Percentiles rank a stretch among this genome's conserved stretches.
These are phyloP conservation scores for Bembecia ichneumoniformis DNA, from an alignment of 2,888 invertebrate genomes.

Conservation along the genomic window DNA sequence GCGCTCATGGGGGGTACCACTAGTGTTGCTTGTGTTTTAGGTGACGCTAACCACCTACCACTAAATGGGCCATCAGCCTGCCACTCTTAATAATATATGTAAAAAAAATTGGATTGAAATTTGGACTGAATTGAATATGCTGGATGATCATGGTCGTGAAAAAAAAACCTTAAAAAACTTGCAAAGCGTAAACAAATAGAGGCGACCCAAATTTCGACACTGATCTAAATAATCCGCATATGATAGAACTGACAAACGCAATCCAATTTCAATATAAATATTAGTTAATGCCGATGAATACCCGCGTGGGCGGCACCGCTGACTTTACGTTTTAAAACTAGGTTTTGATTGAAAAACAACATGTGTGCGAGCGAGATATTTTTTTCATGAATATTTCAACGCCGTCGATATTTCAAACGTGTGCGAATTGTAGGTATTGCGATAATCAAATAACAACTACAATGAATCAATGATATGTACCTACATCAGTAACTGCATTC, in stretches of 20 bases:
- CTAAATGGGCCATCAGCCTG: no score
- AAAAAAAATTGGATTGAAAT: no score
- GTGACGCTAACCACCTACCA: no score
- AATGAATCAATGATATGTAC: no score
- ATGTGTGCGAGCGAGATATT: background rate
- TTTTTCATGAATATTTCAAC: constrained; percentile 1
- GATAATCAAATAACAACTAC: no score
- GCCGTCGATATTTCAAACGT: background rate
- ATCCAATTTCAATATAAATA: constrained; percentile 3
- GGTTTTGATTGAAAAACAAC: constrained; percentile 1
- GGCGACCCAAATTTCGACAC: background rate
- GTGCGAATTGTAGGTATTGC: background rate
- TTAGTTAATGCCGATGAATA: constrained; percentile 4
- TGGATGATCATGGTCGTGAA: no score
- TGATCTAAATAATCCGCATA: background rate
- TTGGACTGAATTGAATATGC: no score
- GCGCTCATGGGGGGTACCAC: no score
- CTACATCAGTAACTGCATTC: no score
- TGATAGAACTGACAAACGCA: constrained; percentile 2
- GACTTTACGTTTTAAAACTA: constrained; percentile 5
- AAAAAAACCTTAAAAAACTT: background rate
- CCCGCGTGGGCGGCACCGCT: constrained; percentile 2
- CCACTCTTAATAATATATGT: no score
- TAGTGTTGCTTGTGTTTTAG: no score
- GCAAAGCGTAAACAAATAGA: background rate